Evolutionary conservation across 1,140 invertebrate species (phyloP).

Genomic region (Psilanteris sp.): DNA sequence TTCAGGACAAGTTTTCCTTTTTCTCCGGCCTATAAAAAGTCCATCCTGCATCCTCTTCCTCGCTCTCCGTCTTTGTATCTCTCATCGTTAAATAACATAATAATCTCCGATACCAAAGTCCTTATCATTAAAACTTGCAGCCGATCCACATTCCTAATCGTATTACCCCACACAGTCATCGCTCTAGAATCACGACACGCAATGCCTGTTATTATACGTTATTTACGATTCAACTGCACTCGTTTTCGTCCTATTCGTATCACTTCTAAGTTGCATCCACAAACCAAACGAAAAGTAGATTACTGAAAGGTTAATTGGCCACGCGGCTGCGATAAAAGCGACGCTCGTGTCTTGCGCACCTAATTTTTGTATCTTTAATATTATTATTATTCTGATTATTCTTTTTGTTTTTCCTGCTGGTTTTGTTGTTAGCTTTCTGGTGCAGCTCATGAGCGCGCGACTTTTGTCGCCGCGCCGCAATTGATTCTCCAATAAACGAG

Average conservation of each 20-base stretch:
- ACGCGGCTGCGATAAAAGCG: conserved; percentile 21
- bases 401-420: conserved; percentile 10
- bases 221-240: conserved; percentile 13
- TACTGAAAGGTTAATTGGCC: conserved; percentile 51
- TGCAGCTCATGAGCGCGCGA: conserved; percentile 28
- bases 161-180: conserved; percentile 29
- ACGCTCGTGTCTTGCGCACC: no score
- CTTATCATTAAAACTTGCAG: conserved; percentile 32
- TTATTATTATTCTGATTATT: no score
- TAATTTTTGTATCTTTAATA: no score
- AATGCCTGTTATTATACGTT: conserved; percentile 34
- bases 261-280: conserved; percentile 4
- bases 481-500: conserved; percentile 60
- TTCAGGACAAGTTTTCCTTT: background rate
- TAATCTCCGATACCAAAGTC: conserved; percentile 21
- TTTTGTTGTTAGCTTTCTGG: conserved; percentile 12
- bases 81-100: conserved; percentile 38
- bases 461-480: conserved; percentile 57
- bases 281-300: conserved; percentile 47
- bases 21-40: background rate
- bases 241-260: conserved; percentile 17
- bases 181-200: conserved; percentile 17
- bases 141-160: conserved; percentile 46
- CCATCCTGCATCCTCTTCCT: no score
- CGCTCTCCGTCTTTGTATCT: no score